Conservation (phyloP, 2,888 invertebrate species). For the Dermolepida albohirtum region DNA sequence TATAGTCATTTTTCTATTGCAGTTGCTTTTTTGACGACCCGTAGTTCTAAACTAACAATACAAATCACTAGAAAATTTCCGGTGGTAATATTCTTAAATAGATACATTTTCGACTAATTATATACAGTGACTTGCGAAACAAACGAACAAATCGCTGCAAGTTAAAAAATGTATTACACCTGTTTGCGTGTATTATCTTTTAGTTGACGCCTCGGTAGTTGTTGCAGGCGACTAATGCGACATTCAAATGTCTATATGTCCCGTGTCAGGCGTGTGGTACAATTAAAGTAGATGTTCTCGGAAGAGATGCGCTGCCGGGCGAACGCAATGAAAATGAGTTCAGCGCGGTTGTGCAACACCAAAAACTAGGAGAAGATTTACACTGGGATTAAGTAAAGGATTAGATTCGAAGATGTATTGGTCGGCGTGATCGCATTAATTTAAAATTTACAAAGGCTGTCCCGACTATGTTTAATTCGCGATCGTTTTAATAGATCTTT, state of each 20-base stretch:
- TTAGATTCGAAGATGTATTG: constrained; percentile 17
- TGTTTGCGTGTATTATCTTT: constrained; percentile 18
- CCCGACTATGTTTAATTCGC: neutral
- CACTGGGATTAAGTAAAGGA: constrained; percentile 16
- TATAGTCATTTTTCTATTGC: too few relatives aligned
- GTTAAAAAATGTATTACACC: constrained; percentile 23
- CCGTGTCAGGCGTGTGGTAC: constrained; percentile 1
- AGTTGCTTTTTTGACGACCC: too few relatives aligned
- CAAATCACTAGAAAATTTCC: too few relatives aligned
- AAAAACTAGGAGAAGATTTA: constrained; percentile 4
- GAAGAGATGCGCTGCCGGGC: neutral
- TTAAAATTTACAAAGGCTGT: constrained; percentile 7
- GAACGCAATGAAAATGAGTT: neutral
- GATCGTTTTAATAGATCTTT: too few relatives aligned
- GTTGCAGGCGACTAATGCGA: constrained; percentile 9
- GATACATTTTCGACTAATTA: constrained; percentile 10
- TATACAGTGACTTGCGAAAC: constrained; percentile 2
- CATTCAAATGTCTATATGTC: constrained; percentile 26
- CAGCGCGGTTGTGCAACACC: neutral
- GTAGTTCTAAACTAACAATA: too few relatives aligned
- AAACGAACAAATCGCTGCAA: neutral
- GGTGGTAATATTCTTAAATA: too few relatives aligned
- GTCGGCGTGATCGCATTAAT: constrained; percentile 10
- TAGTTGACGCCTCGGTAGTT: constrained; percentile 7
- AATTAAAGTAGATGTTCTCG: neutral